These are phyloP conservation scores for Aphodius sticticus DNA, from an alignment of 2,888 invertebrate species.

Conservation along the genomic window DNA sequence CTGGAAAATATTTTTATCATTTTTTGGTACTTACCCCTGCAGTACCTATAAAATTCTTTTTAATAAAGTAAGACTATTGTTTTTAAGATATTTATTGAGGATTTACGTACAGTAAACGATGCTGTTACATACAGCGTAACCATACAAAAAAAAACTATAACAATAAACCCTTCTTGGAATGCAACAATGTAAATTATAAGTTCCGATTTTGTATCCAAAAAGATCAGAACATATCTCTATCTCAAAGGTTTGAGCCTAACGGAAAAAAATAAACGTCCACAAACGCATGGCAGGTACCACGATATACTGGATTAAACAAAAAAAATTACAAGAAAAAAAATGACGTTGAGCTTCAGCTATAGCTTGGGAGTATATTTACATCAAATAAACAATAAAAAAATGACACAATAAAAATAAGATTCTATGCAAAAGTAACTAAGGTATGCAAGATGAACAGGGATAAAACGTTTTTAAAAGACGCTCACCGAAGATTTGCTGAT, in stretches of 20 bases:
- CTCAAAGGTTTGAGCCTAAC: slow-evolving; percentile 5
- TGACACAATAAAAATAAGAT: slow-evolving; percentile 32
- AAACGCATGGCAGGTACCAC: too few relatives aligned
- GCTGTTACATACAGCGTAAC: slow-evolving; percentile 42
- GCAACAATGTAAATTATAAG: slow-evolving; percentile 53
- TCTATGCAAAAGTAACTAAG: slow-evolving; percentile 27
- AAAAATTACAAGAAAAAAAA: slow-evolving; percentile 22
- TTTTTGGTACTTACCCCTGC: too few relatives aligned
- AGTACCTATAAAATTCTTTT: neutral
- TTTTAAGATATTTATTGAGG: slow-evolving; percentile 48
- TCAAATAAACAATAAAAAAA: slow-evolving; percentile 33
- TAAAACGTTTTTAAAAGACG: slow-evolving; percentile 17
- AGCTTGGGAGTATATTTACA: slow-evolving; percentile 29
- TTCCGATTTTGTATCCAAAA: slow-evolving; percentile 25
- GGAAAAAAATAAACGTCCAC: slow-evolving; percentile 14
- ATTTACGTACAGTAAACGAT: slow-evolving; percentile 50
- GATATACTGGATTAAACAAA: neutral
- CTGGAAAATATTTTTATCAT: too few relatives aligned
- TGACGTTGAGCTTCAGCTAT: slow-evolving; percentile 28
- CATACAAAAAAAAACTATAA: slow-evolving; percentile 49
- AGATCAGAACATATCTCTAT: slow-evolving; percentile 29
- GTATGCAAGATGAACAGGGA: slow-evolving; percentile 18
- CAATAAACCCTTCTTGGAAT: slow-evolving; percentile 59
- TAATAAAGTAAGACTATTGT: slow-evolving; percentile 23
- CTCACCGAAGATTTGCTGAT: neutral